Evolutionary conservation across 2,888 invertebrate genomes (phyloP), one percentile per base, ranked within the genome.

Genomic region (Gymnosoma rotundatum): DNA sequence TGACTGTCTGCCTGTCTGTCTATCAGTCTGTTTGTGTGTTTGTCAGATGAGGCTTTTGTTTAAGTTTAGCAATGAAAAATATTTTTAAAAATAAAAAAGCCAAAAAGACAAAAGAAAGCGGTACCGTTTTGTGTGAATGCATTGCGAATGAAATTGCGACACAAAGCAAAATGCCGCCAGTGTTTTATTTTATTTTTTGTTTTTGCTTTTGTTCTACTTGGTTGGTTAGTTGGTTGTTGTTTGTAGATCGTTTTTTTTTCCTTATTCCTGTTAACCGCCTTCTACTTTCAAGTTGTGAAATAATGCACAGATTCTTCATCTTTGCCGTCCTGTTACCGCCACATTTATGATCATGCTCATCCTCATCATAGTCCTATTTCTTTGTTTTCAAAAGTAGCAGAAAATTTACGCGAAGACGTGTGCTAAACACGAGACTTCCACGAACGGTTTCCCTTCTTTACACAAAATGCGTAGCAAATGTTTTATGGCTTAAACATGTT

Each of bases 351-450:
- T 50, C 38, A 67, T 69, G 21, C 50, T 50, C 38, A 67, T 69
- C 36, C 75, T 66, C 64, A 42, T 25, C 38, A 16, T 25, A 42
- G 48, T 76, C 38, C 60, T 60, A 76, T 67, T 76, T 78, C 61
- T 72, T 72, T 78, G 52, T 72, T 70, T 76, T 76, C 25, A 81
- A 84, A 58, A 83, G 85, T 82, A 83, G 89, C 88, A 88, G 89
- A 87, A 90, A 90, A 89, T 89, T 90, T 89, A 91, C 91, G 91
- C 91, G 52, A 58, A 21, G 74, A 84, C 84, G 91, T 91, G 91
- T 92, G 91, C 91, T 91, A 89, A 91, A 91, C 91, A 91, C 91
- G 91, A 92, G 91, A 89, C 91, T 91, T 91, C 91, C 91, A 91
- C 91, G 91, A 91, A 91, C 89, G 88, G 88, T 86, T 52, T 60